Evolutionary conservation across 2,888 invertebrate species (phyloP).

Genomic region (Andrena chrysosceles): DNA sequence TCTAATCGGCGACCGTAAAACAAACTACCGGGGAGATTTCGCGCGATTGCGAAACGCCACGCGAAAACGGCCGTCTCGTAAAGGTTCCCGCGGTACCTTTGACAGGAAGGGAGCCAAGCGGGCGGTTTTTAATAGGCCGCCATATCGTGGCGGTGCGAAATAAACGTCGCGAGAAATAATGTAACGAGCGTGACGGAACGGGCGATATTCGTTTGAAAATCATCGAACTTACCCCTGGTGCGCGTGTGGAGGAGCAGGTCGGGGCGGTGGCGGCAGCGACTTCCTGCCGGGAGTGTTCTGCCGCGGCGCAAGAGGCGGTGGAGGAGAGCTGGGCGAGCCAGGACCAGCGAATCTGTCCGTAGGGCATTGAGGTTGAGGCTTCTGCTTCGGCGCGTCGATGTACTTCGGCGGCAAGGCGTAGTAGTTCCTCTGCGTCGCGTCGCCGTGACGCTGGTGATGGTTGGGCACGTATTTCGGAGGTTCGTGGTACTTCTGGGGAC

Average conservation of each 20-base stretch:
- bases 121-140: background rate
- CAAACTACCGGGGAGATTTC: slow-evolving; percentile 30
- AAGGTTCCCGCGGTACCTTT: slow-evolving; percentile 10
- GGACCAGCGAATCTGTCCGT: slow-evolving; percentile 72
- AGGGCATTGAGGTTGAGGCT: slow-evolving; percentile 75
- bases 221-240: slow-evolving; percentile 77
- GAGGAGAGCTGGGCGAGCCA: slow-evolving; percentile 76
- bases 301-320: slow-evolving; percentile 81
- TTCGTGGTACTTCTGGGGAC: slow-evolving; percentile 80
- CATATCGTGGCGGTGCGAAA: background rate
- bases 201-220: background rate
- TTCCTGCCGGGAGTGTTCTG: slow-evolving; percentile 80
- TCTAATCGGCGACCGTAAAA: slow-evolving; percentile 55
- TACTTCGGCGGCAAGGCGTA: slow-evolving; percentile 79
- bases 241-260: slow-evolving; percentile 80
- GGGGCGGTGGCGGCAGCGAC: slow-evolving; percentile 81
- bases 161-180: slow-evolving; percentile 15
- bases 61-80: background rate
- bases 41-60: slow-evolving; percentile 27
- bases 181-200: background rate
- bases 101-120: background rate
- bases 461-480: slow-evolving; percentile 78
- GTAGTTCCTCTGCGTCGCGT: slow-evolving; percentile 72
- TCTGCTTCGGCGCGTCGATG: slow-evolving; percentile 75
- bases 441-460: slow-evolving; percentile 73